These are phyloP conservation scores for Belonocnema kinseyi DNA, from an alignment of 1,140 invertebrate genomes.

Conservation along the genomic window DNA sequence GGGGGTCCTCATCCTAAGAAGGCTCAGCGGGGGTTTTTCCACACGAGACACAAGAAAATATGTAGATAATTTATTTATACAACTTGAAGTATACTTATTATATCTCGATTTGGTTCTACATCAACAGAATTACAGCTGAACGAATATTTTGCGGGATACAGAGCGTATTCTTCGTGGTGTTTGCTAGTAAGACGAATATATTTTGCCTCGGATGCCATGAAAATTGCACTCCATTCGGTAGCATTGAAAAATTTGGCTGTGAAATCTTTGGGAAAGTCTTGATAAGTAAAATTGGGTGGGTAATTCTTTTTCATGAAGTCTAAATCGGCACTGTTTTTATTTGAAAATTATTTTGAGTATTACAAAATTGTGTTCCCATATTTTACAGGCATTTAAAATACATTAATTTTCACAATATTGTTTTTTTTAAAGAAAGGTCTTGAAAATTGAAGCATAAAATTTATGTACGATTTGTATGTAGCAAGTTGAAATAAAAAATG, in stretches of 20 bases:
- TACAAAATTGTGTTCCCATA: too few relatives aligned
- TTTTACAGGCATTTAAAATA: too few relatives aligned
- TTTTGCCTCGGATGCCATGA: constrained; percentile 86
- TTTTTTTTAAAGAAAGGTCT: too few relatives aligned
- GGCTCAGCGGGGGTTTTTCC: too few relatives aligned
- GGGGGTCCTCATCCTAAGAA: too few relatives aligned
- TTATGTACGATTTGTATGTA: too few relatives aligned
- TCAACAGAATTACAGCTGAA: constrained; percentile 95
- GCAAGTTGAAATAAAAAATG: too few relatives aligned
- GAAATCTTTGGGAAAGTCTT: constrained; percentile 89
- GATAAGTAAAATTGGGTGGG: constrained; percentile 87
- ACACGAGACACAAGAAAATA: constrained; percentile 31
- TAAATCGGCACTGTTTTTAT: too few relatives aligned
- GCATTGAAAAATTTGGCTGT: constrained; percentile 90
- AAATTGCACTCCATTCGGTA: constrained; percentile 84
- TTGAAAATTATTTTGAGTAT: too few relatives aligned
- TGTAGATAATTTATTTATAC: constrained; percentile 20
- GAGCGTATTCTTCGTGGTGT: constrained; percentile 94
- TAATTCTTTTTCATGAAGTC: constrained; percentile 83
- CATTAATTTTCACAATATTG: too few relatives aligned
- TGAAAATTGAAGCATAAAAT: too few relatives aligned
- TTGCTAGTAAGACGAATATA: constrained; percentile 95
- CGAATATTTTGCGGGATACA: constrained; percentile 91
- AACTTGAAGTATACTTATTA: constrained; percentile 79
- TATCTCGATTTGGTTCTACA: constrained; percentile 88